Base-by-base conservation (phyloP, 2,888 invertebrate species). In the Catocala fraxini region DNA sequence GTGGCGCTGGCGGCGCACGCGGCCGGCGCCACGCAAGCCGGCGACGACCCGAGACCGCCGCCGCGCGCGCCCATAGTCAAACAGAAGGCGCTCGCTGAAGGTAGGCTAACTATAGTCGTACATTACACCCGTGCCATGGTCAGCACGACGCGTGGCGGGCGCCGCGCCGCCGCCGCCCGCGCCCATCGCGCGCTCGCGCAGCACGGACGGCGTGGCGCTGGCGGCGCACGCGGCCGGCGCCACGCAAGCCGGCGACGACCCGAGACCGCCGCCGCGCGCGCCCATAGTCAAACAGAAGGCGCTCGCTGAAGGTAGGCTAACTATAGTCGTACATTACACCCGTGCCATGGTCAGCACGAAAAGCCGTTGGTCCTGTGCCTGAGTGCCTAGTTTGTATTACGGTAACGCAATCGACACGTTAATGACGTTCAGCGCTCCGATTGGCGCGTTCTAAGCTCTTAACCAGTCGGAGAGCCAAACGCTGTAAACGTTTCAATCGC, bases 141-240 rank as follows among this genome's bases (percentile, higher is more conserved):
- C n/a, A n/a, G n/a, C n/a, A n/a, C n/a, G n/a, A n/a, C n/a, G 83
- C 83, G 65, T 82, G 79, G 41, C 80, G 77, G 15, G 80, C 34
- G 12, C 66, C 47, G 51, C 70, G 46, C 46, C 15, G 43, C 48
- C 35, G 7, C 35, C 35, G 73, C 6, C 65, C 64, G 54, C 56
- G 0, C 68, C 72, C 34, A 82, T 90, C 13, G 82, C 81, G 67
- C 87, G 90, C 77, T 86, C 87, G 63, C 89, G 87, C 71, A 89
- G 88, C 76, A 81, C 86, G 0, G 91, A 89, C 77, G 71, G 89
- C 0, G 87, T 85, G 49, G 56, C 73, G 12, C 56, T 64, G 6
- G 41, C 57, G 0, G 63, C 71, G 0, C 62, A 62, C 39, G 54
- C 65, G 25, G 25, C 25, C 25, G 4, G 25, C 25, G 25, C 25